These are phyloP conservation scores for Ophraella communa DNA, from an alignment of 2,888 invertebrate species.

Conservation along the genomic window DNA sequence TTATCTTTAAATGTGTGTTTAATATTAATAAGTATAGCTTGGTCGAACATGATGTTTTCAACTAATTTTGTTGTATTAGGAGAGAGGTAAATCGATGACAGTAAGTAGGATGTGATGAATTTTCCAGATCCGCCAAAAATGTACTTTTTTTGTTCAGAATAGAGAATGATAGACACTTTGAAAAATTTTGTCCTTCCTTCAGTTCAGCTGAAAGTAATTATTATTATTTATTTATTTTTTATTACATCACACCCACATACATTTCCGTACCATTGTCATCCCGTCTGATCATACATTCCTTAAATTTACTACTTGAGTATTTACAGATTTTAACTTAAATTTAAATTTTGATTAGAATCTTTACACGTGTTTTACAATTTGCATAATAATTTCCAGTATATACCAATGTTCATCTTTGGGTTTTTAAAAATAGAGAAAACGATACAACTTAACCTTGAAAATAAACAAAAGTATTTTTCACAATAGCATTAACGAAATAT, in stretches of 20 bases:
- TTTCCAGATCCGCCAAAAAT: constrained; percentile 4
- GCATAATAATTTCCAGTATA: too few species aligned
- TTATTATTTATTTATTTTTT: constrained; percentile 42
- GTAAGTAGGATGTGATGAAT: not conserved
- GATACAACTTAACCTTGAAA: too few species aligned
- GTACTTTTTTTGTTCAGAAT: constrained; percentile 43
- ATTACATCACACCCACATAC: constrained; percentile 34
- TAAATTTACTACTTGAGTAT: not conserved
- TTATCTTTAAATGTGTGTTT: not conserved
- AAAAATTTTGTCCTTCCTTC: constrained; percentile 47
- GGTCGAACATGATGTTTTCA: not conserved
- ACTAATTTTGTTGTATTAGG: not conserved
- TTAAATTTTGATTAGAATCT: not conserved
- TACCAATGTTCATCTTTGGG: too few species aligned
- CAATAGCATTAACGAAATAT: too few species aligned
- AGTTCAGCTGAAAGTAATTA: constrained; percentile 48
- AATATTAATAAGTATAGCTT: not conserved
- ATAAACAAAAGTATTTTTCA: too few species aligned
- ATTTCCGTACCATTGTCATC: constrained; percentile 9
- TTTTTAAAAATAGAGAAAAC: too few species aligned
- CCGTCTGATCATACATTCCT: constrained; percentile 8
- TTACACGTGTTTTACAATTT: too few species aligned
- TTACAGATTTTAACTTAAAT: constrained; percentile 18
- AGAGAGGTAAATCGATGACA: not conserved
- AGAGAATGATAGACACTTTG: constrained; percentile 43